A percentile compares a stretch with the other conserved stretches of the same genome.
Evolutionary conservation across 2,113 vertebrate genomes (phyloP).

Genomic region (Micronycteris hirsuta): DNA sequence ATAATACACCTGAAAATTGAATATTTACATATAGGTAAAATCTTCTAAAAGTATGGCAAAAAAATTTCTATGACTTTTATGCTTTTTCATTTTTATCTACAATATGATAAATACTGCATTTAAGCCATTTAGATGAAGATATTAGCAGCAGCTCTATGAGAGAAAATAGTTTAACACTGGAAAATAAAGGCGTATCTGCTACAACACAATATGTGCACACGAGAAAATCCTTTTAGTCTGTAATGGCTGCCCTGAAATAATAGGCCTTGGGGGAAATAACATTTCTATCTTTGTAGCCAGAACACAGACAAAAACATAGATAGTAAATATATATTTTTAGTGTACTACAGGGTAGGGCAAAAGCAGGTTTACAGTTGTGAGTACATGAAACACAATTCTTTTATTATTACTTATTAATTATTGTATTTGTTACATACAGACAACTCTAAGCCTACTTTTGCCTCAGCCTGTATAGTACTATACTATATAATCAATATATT

Average conservation of each 20-base stretch:
- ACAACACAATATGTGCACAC: neutral
- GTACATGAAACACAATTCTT: no score
- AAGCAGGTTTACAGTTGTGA: no score
- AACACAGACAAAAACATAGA: neutral
- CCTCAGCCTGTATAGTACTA: neutral
- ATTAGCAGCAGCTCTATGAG: neutral
- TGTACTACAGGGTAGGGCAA: neutral
- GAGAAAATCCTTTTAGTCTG: neutral
- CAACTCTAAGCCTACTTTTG: no score
- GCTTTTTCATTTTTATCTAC: neutral
- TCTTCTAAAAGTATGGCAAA: neutral
- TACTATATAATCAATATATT: neutral
- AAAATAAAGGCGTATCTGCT: neutral
- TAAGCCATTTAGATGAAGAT: neutral
- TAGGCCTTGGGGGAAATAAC: neutral
- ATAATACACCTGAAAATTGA: neutral
- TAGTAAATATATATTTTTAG: slow-evolving; percentile 5
- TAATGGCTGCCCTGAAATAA: neutral
- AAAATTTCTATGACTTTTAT: neutral
- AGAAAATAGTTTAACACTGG: neutral
- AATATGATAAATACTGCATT: neutral
- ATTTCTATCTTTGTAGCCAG: neutral
- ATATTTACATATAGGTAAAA: neutral
- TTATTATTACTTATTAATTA: no score
- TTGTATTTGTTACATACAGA: no score